Conservation (phyloP, 2,888 invertebrate species). For the Drosophila anceps region DNA sequence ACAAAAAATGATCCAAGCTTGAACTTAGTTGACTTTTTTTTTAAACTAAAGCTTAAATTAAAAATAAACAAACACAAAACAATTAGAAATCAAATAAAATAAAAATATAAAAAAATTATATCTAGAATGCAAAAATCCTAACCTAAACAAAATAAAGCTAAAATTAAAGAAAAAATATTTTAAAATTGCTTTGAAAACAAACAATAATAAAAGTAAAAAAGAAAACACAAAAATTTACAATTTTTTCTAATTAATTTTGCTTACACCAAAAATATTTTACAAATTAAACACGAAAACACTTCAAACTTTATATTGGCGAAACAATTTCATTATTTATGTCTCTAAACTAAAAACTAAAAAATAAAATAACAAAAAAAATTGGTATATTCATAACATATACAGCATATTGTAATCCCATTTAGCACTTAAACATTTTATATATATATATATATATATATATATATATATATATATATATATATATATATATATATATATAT, state of each 20-base stretch:
- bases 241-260: constrained; percentile 59
- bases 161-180: not conserved
- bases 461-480: constrained; percentile 18
- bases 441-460: constrained; percentile 48
- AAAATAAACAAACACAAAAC: not conserved
- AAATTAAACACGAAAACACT: constrained; percentile 53
- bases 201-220: constrained; percentile 33
- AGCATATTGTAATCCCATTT: constrained; percentile 69
- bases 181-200: constrained; percentile 42
- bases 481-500: constrained; percentile 69
- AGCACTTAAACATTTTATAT: constrained; percentile 59
- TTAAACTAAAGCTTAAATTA: constrained; percentile 16
- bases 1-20: constrained; percentile 14
- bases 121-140: constrained; percentile 30
- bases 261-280: constrained; percentile 64
- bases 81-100: not conserved
- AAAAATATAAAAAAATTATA: constrained; percentile 5
- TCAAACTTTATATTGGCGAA: constrained; percentile 77
- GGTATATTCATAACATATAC: constrained; percentile 42
- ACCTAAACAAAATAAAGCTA: not conserved
- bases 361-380: constrained; percentile 42
- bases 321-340: constrained; percentile 61
- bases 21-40: not conserved
- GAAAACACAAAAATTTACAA: constrained; percentile 34
- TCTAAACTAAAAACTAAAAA: constrained; percentile 39